Evolutionary conservation across 2,797 vertebrate species (phyloP).

Genomic region (Choloepus didactylus): DNA sequence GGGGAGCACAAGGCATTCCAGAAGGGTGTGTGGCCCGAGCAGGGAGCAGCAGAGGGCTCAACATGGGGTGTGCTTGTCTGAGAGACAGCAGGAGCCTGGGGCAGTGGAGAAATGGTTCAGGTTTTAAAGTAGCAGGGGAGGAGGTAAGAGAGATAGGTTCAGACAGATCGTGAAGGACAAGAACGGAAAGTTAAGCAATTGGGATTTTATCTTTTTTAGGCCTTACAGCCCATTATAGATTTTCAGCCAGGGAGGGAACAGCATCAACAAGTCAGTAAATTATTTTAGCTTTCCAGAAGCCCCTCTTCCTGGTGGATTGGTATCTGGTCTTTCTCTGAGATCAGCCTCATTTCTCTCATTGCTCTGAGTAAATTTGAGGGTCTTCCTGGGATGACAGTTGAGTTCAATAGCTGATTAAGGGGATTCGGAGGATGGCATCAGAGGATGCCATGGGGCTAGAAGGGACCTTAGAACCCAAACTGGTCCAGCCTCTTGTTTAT

Average conservation of each 20-base stretch:
- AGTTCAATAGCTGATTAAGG: not conserved
- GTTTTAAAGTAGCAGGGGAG: not conserved
- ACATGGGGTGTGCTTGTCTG: not conserved
- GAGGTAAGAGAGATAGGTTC: not conserved
- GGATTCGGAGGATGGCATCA: not conserved
- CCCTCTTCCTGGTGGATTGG: not conserved
- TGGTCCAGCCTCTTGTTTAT: not conserved
- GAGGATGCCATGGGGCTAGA: not conserved
- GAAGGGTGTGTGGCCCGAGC: not conserved
- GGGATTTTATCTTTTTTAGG: not conserved
- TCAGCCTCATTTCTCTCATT: not conserved
- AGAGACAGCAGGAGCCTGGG: not conserved
- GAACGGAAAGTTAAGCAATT: slow-evolving; percentile 2
- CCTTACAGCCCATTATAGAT: not conserved
- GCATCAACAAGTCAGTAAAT: not conserved
- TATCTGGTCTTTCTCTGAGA: not conserved
- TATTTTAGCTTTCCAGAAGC: not conserved
- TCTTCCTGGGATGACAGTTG: not conserved
- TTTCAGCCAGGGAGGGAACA: not conserved
- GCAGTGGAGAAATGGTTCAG: not conserved
- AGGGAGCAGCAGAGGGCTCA: not conserved
- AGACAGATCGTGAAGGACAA: not conserved
- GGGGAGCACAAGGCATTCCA: not conserved
- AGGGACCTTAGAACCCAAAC: not conserved
- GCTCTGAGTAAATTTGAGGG: not conserved